Evolutionary conservation across 2,888 invertebrate genomes (phyloP).

Genomic region (Ditula angustiorana): DNA sequence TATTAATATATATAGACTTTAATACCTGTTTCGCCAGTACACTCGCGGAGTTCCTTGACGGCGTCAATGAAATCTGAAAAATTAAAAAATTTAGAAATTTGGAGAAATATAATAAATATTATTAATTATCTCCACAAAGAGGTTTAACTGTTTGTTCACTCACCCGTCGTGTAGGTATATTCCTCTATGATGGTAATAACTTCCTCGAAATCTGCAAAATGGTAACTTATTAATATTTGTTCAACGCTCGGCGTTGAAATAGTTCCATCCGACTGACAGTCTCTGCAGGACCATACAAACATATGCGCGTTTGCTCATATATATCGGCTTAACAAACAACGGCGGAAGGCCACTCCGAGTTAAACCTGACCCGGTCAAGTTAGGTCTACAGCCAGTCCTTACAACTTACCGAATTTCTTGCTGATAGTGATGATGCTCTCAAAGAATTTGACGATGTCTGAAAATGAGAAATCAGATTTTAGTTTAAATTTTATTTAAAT

Average conservation of each 20-base stretch:
- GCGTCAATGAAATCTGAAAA: slow-evolving; percentile 47
- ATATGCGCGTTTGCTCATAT: too few relatives aligned
- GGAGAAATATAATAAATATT: neutral
- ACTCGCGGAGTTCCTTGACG: slow-evolving; percentile 45
- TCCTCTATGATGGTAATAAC: slow-evolving; percentile 52
- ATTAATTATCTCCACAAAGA: neutral
- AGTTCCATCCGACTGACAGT: too few relatives aligned
- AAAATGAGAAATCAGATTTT: slow-evolving; percentile 26
- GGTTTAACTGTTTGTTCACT: neutral
- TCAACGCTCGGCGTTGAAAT: too few relatives aligned
- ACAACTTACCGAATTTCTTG: slow-evolving; percentile 56
- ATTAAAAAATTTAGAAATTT: neutral
- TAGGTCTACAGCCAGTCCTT: too few relatives aligned
- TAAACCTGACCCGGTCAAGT: too few relatives aligned
- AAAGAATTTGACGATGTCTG: slow-evolving; percentile 64
- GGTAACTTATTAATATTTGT: neutral
- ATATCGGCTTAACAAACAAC: too few relatives aligned
- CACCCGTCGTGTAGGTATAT: slow-evolving; percentile 56
- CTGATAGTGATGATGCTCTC: slow-evolving; percentile 59
- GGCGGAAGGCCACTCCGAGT: too few relatives aligned
- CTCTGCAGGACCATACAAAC: too few relatives aligned
- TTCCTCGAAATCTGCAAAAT: slow-evolving; percentile 60
- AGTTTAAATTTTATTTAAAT: neutral
- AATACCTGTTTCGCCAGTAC: slow-evolving; percentile 40
- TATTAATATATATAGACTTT: too few relatives aligned